phyloP scores from a whole-genome alignment of 2,113 vertebrate species.

The Scytalopus superciliaris region DNA sequence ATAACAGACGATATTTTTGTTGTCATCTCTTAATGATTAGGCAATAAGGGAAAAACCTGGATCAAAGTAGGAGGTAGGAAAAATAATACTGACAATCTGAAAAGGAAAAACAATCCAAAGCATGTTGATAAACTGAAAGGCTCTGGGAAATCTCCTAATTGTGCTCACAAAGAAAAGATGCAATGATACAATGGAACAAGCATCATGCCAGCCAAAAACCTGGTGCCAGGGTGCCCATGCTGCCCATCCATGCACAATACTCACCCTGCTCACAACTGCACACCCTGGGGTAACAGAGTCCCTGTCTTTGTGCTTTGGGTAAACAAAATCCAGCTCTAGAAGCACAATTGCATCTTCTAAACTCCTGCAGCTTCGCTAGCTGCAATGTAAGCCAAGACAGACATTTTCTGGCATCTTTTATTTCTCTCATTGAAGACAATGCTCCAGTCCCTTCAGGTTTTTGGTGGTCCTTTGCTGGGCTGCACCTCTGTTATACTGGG shows the following conservation, averaged over 20 bases:
- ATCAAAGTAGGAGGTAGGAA: not conserved
- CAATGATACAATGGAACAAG: not conserved
- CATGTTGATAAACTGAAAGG: not conserved
- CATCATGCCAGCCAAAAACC: too few relatives aligned
- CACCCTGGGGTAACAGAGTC: not conserved
- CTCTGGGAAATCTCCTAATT: not conserved
- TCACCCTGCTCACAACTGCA: too few relatives aligned
- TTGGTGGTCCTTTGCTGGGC: not conserved
- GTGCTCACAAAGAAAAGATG: not conserved
- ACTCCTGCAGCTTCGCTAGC: not conserved
- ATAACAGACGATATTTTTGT: not conserved
- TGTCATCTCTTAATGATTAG: not conserved
- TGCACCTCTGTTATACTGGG: accelerated
- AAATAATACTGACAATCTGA: not conserved
- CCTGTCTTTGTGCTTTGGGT: not conserved
- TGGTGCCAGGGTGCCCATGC: not conserved
- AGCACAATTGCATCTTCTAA: not conserved
- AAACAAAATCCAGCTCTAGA: not conserved
- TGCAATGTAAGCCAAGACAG: not conserved
- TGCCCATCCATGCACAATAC: accelerated
- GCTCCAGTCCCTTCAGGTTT: not conserved
- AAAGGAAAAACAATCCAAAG: not conserved
- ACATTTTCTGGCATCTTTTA: not conserved
- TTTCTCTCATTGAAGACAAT: not conserved
- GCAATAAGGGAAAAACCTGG: not conserved